A percentile compares a stretch with the other conserved stretches of the same genome.
These are phyloP conservation scores for Sylvilagus floridanus DNA, from an alignment of 2,797 vertebrate genomes.

Conservation along the genomic window DNA sequence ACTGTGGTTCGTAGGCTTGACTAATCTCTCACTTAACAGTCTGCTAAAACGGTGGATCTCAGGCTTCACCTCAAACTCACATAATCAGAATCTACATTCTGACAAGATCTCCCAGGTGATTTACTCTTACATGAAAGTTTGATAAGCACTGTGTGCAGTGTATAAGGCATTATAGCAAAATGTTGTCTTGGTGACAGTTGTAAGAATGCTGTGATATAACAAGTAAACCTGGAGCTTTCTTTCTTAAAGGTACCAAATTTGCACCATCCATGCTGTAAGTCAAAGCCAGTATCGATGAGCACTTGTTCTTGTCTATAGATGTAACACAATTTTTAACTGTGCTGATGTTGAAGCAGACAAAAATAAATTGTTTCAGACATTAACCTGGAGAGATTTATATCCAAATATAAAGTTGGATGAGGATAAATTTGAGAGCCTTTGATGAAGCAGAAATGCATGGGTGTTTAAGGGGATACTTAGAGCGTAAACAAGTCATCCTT, in stretches of 20 bases:
- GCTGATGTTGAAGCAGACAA: not conserved
- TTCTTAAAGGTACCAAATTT: not conserved
- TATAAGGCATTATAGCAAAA: not conserved
- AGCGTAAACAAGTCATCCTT: no score
- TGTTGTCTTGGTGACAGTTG: not conserved
- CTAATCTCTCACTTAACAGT: not conserved
- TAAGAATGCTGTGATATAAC: not conserved
- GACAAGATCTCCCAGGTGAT: not conserved
- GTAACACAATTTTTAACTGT: not conserved
- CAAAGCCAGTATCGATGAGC: not conserved
- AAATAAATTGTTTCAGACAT: no score
- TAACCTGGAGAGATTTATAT: no score
- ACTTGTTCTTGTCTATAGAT: not conserved
- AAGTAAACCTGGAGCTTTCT: not conserved
- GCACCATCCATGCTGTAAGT: not conserved
- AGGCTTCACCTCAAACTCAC: not conserved
- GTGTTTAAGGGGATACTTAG: no score
- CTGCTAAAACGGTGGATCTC: not conserved
- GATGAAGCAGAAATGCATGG: no score
- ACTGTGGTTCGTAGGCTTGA: not conserved
- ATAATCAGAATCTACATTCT: not conserved
- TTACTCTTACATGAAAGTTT: constrained; percentile 14
- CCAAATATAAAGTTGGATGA: no score
- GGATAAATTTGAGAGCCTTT: no score
- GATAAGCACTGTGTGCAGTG: not conserved